Base-by-base conservation (phyloP, 2,888 invertebrate species). In the Pasiphila rectangulata region DNA sequence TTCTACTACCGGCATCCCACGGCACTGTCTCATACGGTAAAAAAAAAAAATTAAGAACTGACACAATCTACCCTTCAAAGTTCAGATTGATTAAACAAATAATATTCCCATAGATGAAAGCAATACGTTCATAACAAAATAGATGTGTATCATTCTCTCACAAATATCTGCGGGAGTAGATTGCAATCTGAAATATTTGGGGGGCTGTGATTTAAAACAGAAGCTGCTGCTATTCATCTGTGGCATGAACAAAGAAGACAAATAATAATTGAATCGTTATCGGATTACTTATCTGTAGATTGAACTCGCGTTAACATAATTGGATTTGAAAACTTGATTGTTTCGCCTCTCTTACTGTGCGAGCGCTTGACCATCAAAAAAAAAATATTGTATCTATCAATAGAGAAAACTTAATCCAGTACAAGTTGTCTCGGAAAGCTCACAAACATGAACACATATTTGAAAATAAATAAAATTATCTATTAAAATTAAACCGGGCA, bases 171-270 rank as follows among this genome's bases (percentile, higher is more conserved):
- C 64, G 69, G 70, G 66, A 57, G 43, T 53, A 56, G 67, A 72
- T 72, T 61, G 41, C 41, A 46, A 71, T 71, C 70, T 53, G 43
- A 39, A 34, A 51, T 39, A 50, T 47, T 46, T 24, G 75, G 76
- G 73, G 71, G 65, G 17, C 71, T 75, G 75, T 80, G 81, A 84
- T 85, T 83, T 82, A 76, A 80, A 83, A 75, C 81, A 78, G 76
- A 74, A 75, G 63, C 64, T 40, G 16, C 23, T 34, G 19, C 17
- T n/a, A 24, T 15, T 25, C 19, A 38, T 34, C 39, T 29, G 35
- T 23, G 17, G 9, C 17, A 66, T 69, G 68, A 67, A 62, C 63
- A 52, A 63, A 67, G 72, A 69, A 62, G 54, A 51, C 59, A 56
- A n/a, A 56, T 56, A 55, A 47, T 57, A 63, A 63, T 65, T 61